Percentiles rank a stretch among this genome's conserved stretches.
Conservation (phyloP, 2,797 vertebrate genomes). For the Alouatta caraya region DNA sequence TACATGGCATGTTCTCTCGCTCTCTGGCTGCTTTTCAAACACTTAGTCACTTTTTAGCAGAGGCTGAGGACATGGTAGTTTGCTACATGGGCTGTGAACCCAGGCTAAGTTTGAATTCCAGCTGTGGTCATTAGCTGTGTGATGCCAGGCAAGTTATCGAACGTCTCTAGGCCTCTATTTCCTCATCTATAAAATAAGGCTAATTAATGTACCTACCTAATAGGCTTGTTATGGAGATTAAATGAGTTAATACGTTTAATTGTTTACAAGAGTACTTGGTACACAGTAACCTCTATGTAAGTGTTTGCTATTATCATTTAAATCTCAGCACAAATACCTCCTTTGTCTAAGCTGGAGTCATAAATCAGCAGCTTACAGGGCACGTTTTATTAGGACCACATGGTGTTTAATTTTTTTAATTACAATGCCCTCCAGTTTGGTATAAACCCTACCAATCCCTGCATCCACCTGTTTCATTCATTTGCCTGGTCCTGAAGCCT, state of each 20-base stretch:
- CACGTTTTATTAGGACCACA: constrained; percentile 50
- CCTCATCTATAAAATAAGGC: neutral
- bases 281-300: neutral
- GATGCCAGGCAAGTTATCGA: constrained; percentile 20
- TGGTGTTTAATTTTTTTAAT: constrained; percentile 35
- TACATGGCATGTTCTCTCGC: neutral
- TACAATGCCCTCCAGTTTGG: neutral
- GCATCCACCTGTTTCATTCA: constrained; percentile 21
- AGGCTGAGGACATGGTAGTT: neutral
- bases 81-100: neutral
- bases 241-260: constrained; percentile 27
- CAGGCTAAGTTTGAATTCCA: constrained; percentile 43
- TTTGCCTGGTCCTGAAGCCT: neutral
- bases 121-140: constrained; percentile 32
- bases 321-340: constrained; percentile 13
- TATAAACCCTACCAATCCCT: neutral
- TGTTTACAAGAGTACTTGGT: neutral
- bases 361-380: neutral
- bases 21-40: neutral
- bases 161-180: neutral
- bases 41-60: neutral
- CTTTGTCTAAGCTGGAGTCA: constrained; percentile 42
- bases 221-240: constrained; percentile 4
- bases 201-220: constrained; percentile 29
- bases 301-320: constrained; percentile 41